A percentile compares a stretch with the other conserved stretches of the same genome.
phyloP scores from a whole-genome alignment of 2,888 invertebrate genomes.

The Drosophila paranaensis region DNA sequence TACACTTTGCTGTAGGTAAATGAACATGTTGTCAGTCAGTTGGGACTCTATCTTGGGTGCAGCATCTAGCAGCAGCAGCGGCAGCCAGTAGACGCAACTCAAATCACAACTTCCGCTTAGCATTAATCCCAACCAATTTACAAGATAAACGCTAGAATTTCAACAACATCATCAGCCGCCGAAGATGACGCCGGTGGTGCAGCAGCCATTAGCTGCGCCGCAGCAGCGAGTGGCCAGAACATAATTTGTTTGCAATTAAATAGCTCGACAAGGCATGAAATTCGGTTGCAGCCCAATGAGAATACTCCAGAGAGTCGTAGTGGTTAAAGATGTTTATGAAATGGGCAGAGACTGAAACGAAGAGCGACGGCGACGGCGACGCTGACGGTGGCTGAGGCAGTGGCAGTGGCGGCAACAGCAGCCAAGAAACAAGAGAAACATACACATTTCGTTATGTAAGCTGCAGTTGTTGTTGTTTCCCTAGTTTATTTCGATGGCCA shows the following conservation, averaged over 20 bases:
- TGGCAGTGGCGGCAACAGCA: constrained; percentile 12
- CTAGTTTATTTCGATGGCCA: constrained; percentile 43
- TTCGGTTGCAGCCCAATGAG: constrained; percentile 71
- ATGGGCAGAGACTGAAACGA: constrained; percentile 73
- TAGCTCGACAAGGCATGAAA: constrained; percentile 80
- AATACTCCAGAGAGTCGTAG: constrained; percentile 63
- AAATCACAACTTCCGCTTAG: constrained; percentile 77
- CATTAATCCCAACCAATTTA: constrained; percentile 78
- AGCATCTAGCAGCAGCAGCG: constrained; percentile 31
- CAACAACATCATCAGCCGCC: constrained; percentile 74
- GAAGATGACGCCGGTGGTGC: constrained; percentile 30
- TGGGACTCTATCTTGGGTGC: constrained; percentile 41
- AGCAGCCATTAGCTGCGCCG: constrained; percentile 67
- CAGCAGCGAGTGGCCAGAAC: constrained; percentile 61
- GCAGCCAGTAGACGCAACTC: constrained; percentile 38
- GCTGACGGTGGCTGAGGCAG: too few species aligned
- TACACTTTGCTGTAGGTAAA: constrained; percentile 70
- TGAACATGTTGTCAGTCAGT: constrained; percentile 56
- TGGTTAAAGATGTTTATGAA: constrained; percentile 71
- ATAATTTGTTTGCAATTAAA: constrained; percentile 81
- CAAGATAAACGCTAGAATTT: constrained; percentile 77
- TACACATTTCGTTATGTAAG: constrained; percentile 69
- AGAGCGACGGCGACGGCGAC: constrained; percentile 12
- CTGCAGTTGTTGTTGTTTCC: constrained; percentile 27
- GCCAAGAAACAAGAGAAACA: constrained; percentile 24